Percentiles rank a stretch among this genome's conserved stretches.
Evolutionary conservation across 2,113 vertebrate genomes (phyloP).

Genomic region (Actinemys pallida): DNA sequence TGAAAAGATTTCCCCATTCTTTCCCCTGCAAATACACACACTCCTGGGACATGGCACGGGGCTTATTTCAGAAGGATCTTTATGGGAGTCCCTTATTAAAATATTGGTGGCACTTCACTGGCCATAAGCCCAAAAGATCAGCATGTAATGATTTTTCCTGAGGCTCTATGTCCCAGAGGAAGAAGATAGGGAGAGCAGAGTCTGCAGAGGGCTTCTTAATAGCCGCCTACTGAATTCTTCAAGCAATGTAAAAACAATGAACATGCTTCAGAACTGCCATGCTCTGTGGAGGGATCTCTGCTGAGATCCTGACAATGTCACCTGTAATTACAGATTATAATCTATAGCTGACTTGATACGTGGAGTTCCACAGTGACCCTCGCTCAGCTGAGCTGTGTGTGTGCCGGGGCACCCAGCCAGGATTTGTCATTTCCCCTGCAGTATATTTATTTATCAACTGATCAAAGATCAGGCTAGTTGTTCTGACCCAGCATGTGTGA

Average conservation of each 20-base stretch:
- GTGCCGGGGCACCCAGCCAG: fast-evolving
- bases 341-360: fast-evolving
- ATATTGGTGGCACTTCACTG: not conserved
- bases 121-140: not conserved
- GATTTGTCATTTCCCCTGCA: not conserved
- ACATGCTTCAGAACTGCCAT: not conserved
- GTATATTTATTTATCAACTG: not conserved
- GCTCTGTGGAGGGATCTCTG: fast-evolving
- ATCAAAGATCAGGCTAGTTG: not conserved
- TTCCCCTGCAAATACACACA: not conserved
- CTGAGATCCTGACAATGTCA: fast-evolving
- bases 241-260: not conserved
- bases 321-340: not conserved
- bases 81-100: not conserved
- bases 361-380: fast-evolving
- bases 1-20: not conserved
- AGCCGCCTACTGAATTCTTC: not conserved
- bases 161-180: not conserved
- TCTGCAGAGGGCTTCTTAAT: not conserved
- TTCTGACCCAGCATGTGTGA: not conserved
- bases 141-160: not conserved
- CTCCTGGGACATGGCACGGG: not conserved
- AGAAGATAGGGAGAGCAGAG: not conserved
- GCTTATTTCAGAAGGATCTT: not conserved
- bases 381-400: not conserved